Base-by-base conservation (phyloP, 1,140 invertebrate species). In the Potamilus streckersoni region DNA sequence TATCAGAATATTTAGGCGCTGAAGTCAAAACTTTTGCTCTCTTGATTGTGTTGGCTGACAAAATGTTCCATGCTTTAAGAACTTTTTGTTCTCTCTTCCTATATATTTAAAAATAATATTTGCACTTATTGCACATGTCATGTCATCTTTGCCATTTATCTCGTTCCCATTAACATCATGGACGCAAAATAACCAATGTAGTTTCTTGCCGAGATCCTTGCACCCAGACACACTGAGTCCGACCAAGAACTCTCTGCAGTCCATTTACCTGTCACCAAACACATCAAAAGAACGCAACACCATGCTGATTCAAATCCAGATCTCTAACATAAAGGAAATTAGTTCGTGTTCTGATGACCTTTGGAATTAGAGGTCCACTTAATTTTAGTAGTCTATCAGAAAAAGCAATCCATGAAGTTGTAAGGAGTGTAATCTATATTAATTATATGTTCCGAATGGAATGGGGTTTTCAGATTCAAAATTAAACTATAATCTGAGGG, bases 151-250 rank as follows among this genome's bases (percentile, higher is more conserved):
- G 31, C 94, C 94, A 76, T 96, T 95, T 69, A 93, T 89, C 12
- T 95, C 95, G 83, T 96, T 94, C 1, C 94, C 93, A 84, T 96
- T 95, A 13, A 96, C 91, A 88, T 97, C 96, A 89, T 97, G 97
- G 11, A 98, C 91, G 6, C 94, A 94, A 85, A 97, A 98, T 14
- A 96, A 93, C 96, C 96, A 97, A 74, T 95, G 93, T 17, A 97
- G 90, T 86, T 97, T 97, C 86, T 97, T 96, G 82, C 96, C 94
- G 1, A 94, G 92, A 8, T 93, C 94, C 2, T 95, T 96, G 71
- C 96, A 79, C 66, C 79, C 80, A 27, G 82, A 79, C 19, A 86
- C 69, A 63, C 80, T 83, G 67, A 85, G 27, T 20, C 76, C 83
- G 20, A 79, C 64, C 27, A 85, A 73, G 64, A 85, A 84, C 69